Conservation (phyloP, 2,797 vertebrate genomes). For the Neosilurus mollespiculum region DNA sequence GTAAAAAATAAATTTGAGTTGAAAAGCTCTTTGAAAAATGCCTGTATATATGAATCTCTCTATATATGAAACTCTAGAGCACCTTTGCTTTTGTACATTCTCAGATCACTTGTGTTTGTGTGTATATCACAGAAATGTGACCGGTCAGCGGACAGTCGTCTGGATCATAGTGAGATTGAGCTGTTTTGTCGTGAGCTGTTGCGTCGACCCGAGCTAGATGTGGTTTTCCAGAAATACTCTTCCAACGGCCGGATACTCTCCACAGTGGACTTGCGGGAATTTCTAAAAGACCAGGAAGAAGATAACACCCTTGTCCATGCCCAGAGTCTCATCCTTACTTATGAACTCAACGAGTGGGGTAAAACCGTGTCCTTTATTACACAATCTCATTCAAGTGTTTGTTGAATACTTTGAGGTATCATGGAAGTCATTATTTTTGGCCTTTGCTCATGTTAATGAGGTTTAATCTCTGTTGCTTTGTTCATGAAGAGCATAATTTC, state of each 20-base stretch:
- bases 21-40: background rate
- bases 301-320: slow-evolving; percentile 75
- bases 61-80: background rate
- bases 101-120: background rate
- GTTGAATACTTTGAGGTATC: background rate
- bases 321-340: slow-evolving; percentile 77
- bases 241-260: slow-evolving; percentile 83
- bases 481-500: background rate
- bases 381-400: background rate
- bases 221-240: slow-evolving; percentile 81
- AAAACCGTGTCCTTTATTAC: slow-evolving; percentile 23
- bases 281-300: slow-evolving; percentile 87
- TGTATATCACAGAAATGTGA: slow-evolving; percentile 82
- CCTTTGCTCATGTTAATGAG: background rate
- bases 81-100: background rate
- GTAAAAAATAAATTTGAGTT: background rate
- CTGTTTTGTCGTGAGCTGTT: slow-evolving; percentile 86
- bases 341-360: slow-evolving; percentile 92
- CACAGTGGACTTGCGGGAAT: slow-evolving; percentile 82
- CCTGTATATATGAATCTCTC: background rate
- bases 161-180: slow-evolving; percentile 88
- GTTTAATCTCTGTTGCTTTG: background rate
- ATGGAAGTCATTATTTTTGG: background rate
- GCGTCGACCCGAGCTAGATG: slow-evolving; percentile 86
- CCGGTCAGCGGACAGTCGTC: slow-evolving; percentile 78